Base-by-base conservation (phyloP, 2,797 vertebrate genomes). In the Channa striata region DNA sequence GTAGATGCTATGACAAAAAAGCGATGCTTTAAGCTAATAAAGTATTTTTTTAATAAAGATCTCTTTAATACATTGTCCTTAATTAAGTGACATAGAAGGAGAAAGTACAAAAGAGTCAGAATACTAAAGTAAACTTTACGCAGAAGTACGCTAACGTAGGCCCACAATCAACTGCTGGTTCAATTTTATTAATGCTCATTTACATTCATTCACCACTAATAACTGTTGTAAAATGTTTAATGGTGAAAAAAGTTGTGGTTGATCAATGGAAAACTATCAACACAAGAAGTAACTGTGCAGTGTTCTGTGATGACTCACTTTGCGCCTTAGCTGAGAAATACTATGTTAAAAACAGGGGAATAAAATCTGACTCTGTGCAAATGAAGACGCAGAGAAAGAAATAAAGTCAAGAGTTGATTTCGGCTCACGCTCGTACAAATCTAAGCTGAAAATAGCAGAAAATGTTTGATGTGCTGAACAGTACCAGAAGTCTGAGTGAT, bases 401-500 rank as follows among this genome's bases (percentile, higher is more conserved):
- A 63, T 25, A 67, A 11, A 71, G 17, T 19, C n/a, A 49, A 5
- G 10, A 20, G 34, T 67, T 78, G 36, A 60, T 73, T 77, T 79
- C 59, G 62, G 59, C 63, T 78, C 9, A 13, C 59, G 53, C 52
- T 40, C 33, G 42, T 47, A 74, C 59, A 74, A 12, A 3, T 61
- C 34, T 47, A 1, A 16, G 52, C 30, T 70, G 71, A 73, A 87
- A 80, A 69, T 60, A 72, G 60, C 37, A 70, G 58, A 63, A 46
- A 56, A 40, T 1, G 59, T 82, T 66, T 67, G 72, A 77, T 71
- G 68, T 54, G 65, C 34, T 59, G 72, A 84, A 69, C 67, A 74
- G 72, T 14, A 71, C 57, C 71, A 81, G 50, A 81, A 68, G 43
- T 72, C 39, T 49, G 61, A 79, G 68, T 78, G 77, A 85, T 47